These are phyloP conservation scores for Paradisaea rubra DNA, from an alignment of 2,113 vertebrate species.

Conservation along the genomic window DNA sequence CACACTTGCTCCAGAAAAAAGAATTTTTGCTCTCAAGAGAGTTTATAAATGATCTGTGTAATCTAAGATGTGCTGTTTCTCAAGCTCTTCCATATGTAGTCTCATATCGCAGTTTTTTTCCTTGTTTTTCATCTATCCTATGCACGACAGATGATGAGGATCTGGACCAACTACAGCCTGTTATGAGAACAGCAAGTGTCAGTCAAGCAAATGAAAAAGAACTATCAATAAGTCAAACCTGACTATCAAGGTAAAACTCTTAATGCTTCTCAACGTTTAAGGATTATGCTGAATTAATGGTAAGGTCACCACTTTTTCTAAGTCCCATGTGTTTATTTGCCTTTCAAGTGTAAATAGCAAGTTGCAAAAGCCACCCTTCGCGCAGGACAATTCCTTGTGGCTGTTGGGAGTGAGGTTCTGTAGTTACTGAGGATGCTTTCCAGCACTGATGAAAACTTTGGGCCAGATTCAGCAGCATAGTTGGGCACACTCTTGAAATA, in stretches of 20 bases:
- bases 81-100: not conserved
- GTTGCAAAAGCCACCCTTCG: not conserved
- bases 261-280: not conserved
- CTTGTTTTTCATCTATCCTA: not conserved
- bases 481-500: not conserved
- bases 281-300: conserved; percentile 23
- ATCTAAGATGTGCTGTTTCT: not conserved
- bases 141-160: not conserved
- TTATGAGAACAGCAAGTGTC: not conserved
- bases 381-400: not conserved
- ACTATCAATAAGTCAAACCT: not conserved
- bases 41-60: not conserved
- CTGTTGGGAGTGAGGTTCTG: not conserved
- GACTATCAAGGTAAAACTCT: not conserved
- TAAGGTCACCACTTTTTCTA: not conserved
- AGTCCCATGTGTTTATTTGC: not conserved
- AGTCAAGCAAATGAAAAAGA: not conserved
- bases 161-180: not conserved
- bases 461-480: not conserved
- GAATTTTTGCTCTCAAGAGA: not conserved
- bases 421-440: not conserved
- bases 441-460: not conserved
- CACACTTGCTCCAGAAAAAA: not conserved
- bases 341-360: not conserved
- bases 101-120: not conserved